Base-by-base conservation (phyloP, 1,140 invertebrate genomes). In the Oncopeltus fasciatus region DNA sequence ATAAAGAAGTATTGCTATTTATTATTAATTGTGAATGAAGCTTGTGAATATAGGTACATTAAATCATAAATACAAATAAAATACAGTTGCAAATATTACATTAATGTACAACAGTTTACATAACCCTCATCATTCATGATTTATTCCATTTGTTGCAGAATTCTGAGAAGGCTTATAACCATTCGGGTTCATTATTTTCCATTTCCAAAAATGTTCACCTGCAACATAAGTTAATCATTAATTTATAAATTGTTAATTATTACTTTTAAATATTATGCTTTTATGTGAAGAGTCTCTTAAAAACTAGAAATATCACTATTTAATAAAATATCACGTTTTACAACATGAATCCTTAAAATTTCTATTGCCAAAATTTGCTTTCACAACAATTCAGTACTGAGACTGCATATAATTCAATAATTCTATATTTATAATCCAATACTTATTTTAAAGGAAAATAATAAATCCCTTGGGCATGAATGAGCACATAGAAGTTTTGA, bases 201-300 rank as follows among this genome's bases (percentile, higher is more conserved):
- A 93, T 68, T 83, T 79, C 90, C 90, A 93, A 70, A 90, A 86
- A 71, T 93, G 89, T 65, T 80, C 80, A 76, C 90, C 89, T 92
- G 70, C 14, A 73, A 75, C 47, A 61, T 64, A 67, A 61, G 64
- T 61, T 66, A 57, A 46, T 29, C 2, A 28, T 28, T 29, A n/a
- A n/a, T 64, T 29, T 56, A 38, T 44, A 47, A 44, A 27, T 49
- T 29, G 20, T 49, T 29, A 51, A 12, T 9, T 20, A 9, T 2
- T 26, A 53, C 16, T 1, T 12, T 18, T 9, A 49, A 1, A 47
- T 51, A 26, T 51, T 29, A n/a, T 2, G 12, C 24, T 46, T 3
- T 4, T 21, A 46, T 14, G 28, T 8, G 9, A 53, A 4, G 9
- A 53, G 26, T 26, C 1, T 47, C 27, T 9, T 20, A 9, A 20